phyloP scores from a whole-genome alignment of 2,888 invertebrate species.

The Agriopis marginaria region DNA sequence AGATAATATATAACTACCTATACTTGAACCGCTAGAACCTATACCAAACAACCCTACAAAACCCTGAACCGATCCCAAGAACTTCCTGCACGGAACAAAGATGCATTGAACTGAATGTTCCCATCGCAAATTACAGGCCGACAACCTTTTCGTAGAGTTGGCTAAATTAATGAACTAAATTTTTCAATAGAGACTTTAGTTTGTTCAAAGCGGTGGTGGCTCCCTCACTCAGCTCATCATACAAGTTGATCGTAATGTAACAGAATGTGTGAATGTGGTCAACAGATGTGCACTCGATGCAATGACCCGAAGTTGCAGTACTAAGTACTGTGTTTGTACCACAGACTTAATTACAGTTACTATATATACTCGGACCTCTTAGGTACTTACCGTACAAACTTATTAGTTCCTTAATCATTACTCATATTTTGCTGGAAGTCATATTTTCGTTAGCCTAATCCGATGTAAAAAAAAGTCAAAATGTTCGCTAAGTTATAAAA shows the following conservation, averaged over 20 bases:
- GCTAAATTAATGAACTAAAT: no score
- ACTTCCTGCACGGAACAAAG: slow-evolving; percentile 41
- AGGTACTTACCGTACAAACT: no score
- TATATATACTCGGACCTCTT: no score
- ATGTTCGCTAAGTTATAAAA: no score
- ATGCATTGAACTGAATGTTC: slow-evolving; percentile 43
- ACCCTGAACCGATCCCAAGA: slow-evolving; percentile 16
- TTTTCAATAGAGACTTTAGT: no score
- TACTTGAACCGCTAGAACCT: slow-evolving; percentile 4
- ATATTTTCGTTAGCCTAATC: no score
- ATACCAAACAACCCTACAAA: slow-evolving; percentile 10
- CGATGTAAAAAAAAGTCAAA: no score
- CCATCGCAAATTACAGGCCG: slow-evolving; percentile 42
- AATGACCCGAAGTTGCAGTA: slow-evolving; percentile 36
- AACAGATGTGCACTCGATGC: slow-evolving; percentile 43
- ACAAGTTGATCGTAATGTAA: slow-evolving; percentile 11
- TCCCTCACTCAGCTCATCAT: no score
- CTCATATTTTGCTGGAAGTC: no score
- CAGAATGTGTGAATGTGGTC: slow-evolving; percentile 38
- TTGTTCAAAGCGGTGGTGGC: no score
- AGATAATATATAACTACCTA: no score
- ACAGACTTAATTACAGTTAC: not conserved
- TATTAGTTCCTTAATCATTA: no score
- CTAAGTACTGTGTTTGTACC: not conserved
- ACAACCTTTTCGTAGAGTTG: not conserved